Evolutionary conservation across 2,888 invertebrate species (phyloP).

Genomic region (Drosophila mettleri): DNA sequence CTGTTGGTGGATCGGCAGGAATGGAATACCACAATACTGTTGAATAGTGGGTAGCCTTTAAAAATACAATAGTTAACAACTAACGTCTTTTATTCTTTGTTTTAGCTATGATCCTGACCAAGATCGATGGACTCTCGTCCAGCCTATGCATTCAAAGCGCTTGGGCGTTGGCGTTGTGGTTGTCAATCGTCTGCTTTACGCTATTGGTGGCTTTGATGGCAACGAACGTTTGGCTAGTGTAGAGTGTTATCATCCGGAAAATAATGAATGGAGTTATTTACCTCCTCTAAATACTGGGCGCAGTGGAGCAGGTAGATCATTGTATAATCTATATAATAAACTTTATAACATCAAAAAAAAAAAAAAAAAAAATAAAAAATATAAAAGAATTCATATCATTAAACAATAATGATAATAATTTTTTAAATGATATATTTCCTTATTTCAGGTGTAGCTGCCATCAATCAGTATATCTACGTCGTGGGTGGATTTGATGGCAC

Average conservation of each 20-base stretch:
- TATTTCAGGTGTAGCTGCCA: conserved; percentile 90
- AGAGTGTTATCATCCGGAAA: conserved; percentile 97
- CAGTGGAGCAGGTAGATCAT: conserved; percentile 92
- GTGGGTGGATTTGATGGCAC: conserved; percentile 97
- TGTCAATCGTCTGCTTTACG: conserved; percentile 91
- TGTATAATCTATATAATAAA: not conserved
- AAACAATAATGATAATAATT: no score
- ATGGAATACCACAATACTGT: conserved; percentile 94
- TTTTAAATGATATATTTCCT: no score
- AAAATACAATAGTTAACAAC: not conserved
- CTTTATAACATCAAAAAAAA: no score
- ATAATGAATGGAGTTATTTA: conserved; percentile 93
- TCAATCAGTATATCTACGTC: conserved; percentile 95
- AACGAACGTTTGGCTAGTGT: conserved; percentile 90
- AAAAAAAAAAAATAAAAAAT: no score
- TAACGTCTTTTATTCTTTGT: not conserved
- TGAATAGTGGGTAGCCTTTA: conserved; percentile 89
- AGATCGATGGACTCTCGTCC: conserved; percentile 89
- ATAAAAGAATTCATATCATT: no score
- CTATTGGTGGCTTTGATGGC: conserved; percentile 96
- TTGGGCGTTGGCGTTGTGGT: conserved; percentile 91
- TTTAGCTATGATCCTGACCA: conserved; percentile 88
- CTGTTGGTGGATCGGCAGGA: conserved; percentile 95
- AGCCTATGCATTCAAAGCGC: conserved; percentile 88
- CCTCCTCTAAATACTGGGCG: conserved; percentile 91